Base-by-base conservation (phyloP, 2,113 vertebrate species). In the Pelmatolapia mariae region DNA sequence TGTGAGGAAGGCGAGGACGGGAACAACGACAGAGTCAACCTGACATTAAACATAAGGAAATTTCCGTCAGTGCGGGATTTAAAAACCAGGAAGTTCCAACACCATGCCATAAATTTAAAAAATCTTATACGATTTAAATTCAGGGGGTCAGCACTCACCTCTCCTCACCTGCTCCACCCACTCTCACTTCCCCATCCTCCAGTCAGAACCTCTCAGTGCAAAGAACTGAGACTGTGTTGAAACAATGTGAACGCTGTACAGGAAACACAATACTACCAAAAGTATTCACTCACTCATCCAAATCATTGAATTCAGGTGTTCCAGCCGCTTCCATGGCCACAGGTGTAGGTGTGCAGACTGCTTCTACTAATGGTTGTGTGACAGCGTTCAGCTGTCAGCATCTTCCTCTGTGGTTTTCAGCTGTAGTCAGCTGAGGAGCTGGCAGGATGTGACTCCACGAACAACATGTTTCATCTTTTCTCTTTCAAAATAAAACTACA, bases 251-350 rank as follows among this genome's bases (percentile, higher is more conserved):
- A 29, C 24, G 13, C 3, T 57, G 24, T 5, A 29, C 56, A 2
- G 13, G 13, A 59, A 59, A 63, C 59, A 63, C 16, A 63, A 63
- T 11, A 11, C 9, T 4, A 63, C 59, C 59, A 31, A 61, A 31
- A 61, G 2, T 18, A 61, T 31, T 61, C 57, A 31, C 3, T 24
- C 53, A 56, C 22, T 61, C 59, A 33, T 61, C 59, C 59, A 63
- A 63, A 19, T 63, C 59, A 63, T 19, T 63, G 59, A 63, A 33
- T 63, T 6, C 59, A 63, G 16, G 59, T 63, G 59, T 19, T 63
- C 29, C 16, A 33, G 59, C 9, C 0, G 9, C 9, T 61, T 4
- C 9, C 5, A 2, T 33, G 57, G 59, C 29, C 59, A 0, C 59
- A 63, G 29, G 29, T 31, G 56, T 59, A 61, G 57, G 15, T 19